phyloP scores from a whole-genome alignment of 2,888 invertebrate genomes.

The Troides helena region DNA sequence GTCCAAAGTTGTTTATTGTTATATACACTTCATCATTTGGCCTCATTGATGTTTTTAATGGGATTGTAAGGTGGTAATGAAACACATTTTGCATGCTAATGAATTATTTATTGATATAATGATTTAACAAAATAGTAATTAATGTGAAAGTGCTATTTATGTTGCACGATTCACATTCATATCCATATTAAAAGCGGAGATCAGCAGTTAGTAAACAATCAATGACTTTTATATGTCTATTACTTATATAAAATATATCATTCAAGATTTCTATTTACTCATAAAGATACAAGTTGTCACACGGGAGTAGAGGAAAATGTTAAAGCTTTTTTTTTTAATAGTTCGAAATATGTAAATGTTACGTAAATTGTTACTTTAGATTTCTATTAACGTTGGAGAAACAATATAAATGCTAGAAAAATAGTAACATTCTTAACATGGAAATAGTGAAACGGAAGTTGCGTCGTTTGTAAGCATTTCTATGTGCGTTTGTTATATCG shows the following conservation, averaged over 20 bases:
- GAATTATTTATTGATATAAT: slow-evolving; percentile 1
- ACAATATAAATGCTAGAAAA: too few relatives aligned
- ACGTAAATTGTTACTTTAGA: too few relatives aligned
- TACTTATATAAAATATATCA: neutral
- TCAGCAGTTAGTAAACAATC: neutral
- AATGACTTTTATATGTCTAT: neutral
- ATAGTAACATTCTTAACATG: too few relatives aligned
- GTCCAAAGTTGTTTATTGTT: too few relatives aligned
- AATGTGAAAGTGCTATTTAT: neutral
- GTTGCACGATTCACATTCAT: neutral
- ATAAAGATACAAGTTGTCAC: neutral
- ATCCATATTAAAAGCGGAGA: neutral
- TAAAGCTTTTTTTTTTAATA: neutral
- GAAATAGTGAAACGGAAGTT: too few relatives aligned
- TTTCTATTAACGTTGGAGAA: too few relatives aligned
- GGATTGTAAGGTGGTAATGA: neutral
- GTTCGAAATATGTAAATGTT: neutral
- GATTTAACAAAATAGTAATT: neutral
- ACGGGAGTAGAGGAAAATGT: neutral
- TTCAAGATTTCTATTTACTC: neutral
- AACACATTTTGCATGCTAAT: slow-evolving; percentile 7
- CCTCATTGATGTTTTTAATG: too few relatives aligned
- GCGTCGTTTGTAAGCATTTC: too few relatives aligned
- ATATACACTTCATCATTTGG: too few relatives aligned
- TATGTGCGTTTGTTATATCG: too few relatives aligned